phyloP scores from a whole-genome alignment of 2,113 vertebrate genomes.

The Pipra filicauda region DNA sequence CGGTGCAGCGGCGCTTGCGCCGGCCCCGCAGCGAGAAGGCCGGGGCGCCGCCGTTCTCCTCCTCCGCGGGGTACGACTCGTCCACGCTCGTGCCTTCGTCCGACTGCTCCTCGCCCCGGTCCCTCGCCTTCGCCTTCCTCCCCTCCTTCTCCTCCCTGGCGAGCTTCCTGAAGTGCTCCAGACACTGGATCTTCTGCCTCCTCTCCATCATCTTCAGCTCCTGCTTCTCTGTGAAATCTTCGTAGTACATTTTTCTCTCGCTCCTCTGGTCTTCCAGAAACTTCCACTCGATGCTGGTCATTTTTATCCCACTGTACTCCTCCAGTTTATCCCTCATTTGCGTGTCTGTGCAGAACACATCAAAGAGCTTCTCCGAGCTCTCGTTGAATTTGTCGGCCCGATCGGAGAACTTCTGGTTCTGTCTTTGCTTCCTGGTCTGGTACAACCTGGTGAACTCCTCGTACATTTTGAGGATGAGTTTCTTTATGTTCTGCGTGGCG shows the following conservation, averaged over 20 bases:
- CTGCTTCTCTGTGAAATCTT: conserved; percentile 65
- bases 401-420: conserved; percentile 57
- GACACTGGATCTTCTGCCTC: conserved; percentile 59
- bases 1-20: conserved; percentile 50
- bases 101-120: conserved; percentile 3
- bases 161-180: conserved; percentile 66
- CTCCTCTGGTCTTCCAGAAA: conserved; percentile 69
- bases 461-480: conserved; percentile 67
- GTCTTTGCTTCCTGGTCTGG: conserved; percentile 68
- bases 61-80: background rate
- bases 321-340: conserved; percentile 62
- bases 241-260: conserved; percentile 64
- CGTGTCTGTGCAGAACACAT: conserved; percentile 46
- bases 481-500: conserved; percentile 60
- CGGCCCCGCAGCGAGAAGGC: conserved; percentile 58
- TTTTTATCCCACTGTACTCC: conserved; percentile 65
- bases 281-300: conserved; percentile 68
- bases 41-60: conserved; percentile 3
- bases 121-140: conserved; percentile 16
- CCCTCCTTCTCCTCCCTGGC: conserved; percentile 62
- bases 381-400: conserved; percentile 61
- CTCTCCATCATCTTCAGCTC: conserved; percentile 65
- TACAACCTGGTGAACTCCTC: conserved; percentile 69
- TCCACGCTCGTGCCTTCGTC: conserved; percentile 49
- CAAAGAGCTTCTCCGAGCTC: conserved; percentile 67